phyloP scores from a whole-genome alignment of 1,140 invertebrate species.

The Leptestheria dahalacensis region DNA sequence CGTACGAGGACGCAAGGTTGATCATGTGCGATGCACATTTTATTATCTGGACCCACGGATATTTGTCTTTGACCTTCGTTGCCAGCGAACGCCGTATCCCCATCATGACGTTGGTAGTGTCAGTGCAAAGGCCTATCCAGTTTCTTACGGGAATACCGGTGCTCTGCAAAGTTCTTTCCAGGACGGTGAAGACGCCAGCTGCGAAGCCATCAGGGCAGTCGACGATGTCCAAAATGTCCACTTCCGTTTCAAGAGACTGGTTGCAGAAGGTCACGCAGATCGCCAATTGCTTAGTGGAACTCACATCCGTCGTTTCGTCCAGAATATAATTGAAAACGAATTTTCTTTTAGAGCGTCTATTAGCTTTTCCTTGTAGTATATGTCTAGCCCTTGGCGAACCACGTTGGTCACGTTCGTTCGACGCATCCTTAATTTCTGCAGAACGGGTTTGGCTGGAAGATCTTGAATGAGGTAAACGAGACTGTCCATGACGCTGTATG shows the following conservation, averaged over 20 bases:
- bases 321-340: not conserved
- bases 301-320: not conserved
- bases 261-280: conserved; percentile 18
- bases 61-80: conserved; percentile 19
- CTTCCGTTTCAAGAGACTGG: conserved; percentile 8
- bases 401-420: not conserved
- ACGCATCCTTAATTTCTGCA: not conserved
- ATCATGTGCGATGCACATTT: conserved; percentile 27
- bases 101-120: conserved; percentile 27
- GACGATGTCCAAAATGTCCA: conserved; percentile 19
- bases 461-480: not conserved
- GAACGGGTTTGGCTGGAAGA: not conserved
- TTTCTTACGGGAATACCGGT: conserved; percentile 23
- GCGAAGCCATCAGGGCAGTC: conserved; percentile 18
- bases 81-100: conserved; percentile 25
- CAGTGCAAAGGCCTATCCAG: conserved; percentile 25
- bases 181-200: conserved; percentile 15
- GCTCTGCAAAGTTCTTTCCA: conserved; percentile 17
- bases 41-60: conserved; percentile 22
- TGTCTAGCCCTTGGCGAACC: not conserved
- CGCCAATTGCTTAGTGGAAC: conserved; percentile 18
- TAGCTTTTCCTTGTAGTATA: not conserved
- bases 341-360: not conserved
- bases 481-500: not conserved
- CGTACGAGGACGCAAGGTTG: conserved; percentile 22